Conservation (phyloP, 2,888 invertebrate species). For the Odontomyia ornata region DNA sequence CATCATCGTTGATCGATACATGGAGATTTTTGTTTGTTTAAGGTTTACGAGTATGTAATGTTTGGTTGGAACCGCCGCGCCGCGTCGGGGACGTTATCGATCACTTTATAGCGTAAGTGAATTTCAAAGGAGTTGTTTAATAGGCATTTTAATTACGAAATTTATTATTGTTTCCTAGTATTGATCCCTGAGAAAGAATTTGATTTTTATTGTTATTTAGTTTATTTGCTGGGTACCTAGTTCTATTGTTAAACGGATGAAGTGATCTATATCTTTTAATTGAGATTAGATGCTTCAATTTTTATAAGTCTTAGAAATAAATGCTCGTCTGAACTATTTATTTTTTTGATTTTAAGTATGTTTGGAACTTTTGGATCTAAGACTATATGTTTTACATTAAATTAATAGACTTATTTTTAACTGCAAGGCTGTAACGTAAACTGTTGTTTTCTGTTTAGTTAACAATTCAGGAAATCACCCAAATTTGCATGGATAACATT, state of each 20-base stretch:
- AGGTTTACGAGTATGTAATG: neutral
- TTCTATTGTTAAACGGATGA: neutral
- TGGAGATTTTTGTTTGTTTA: neutral
- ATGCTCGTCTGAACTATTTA: no score
- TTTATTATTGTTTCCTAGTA: conserved; percentile 37
- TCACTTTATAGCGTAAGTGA: conserved; percentile 35
- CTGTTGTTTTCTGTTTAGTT: no score
- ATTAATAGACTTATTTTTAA: no score
- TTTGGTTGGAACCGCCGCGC: neutral
- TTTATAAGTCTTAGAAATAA: neutral
- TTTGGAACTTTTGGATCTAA: no score
- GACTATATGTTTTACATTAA: no score
- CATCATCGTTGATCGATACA: neutral
- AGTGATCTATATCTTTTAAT: neutral
- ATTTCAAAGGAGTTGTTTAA: conserved; percentile 22
- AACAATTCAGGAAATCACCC: no score
- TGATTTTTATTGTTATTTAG: neutral
- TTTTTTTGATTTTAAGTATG: no score
- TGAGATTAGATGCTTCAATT: neutral
- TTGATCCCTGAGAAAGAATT: conserved; percentile 27
- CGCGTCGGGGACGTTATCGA: conserved; percentile 30
- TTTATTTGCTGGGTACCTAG: neutral
- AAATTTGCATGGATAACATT: no score
- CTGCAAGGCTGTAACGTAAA: no score
- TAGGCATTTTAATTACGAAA: conserved; percentile 33